Conservation (phyloP, 1,140 invertebrate species). For the Hypsibius dujardini region DNA sequence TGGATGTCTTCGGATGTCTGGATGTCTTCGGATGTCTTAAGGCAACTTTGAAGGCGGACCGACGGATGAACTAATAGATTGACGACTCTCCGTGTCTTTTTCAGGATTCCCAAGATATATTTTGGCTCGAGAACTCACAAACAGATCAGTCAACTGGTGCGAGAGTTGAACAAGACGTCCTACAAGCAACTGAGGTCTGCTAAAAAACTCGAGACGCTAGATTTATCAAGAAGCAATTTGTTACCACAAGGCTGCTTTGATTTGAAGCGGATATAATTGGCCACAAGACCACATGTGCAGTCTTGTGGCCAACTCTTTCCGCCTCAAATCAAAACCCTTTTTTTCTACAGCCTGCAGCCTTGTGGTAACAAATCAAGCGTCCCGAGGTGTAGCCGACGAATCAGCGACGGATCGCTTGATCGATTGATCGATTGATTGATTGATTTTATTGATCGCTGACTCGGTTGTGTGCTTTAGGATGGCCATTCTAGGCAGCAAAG, state of each 20-base stretch:
- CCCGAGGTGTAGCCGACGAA: slow-evolving; percentile 19
- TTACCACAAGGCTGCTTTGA: slow-evolving; percentile 18
- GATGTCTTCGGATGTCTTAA: not conserved
- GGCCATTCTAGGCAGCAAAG: slow-evolving; percentile 53
- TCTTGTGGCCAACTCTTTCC: no score
- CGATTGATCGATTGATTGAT: not conserved
- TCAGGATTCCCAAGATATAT: slow-evolving; percentile 50
- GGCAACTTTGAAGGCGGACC: not conserved
- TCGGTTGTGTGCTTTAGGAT: slow-evolving; percentile 37
- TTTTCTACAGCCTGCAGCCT: slow-evolving; percentile 19
- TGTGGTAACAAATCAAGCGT: not conserved
- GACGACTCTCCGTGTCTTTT: not conserved
- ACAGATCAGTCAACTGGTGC: slow-evolving; percentile 56
- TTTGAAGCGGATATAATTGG: slow-evolving; percentile 14
- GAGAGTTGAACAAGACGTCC: slow-evolving; percentile 48
- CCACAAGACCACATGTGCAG: not conserved
- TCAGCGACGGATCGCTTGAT: not conserved
- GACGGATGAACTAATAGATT: not conserved
- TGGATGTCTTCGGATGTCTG: not conserved
- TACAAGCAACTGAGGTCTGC: slow-evolving; percentile 40
- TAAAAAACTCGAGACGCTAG: slow-evolving; percentile 19
- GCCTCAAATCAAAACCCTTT: no score
- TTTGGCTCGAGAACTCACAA: slow-evolving; percentile 64
- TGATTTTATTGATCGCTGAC: slow-evolving; percentile 8
- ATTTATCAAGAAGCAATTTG: slow-evolving; percentile 18